Conservation (phyloP, 2,113 vertebrate species). For the Sceloporus undulatus region DNA sequence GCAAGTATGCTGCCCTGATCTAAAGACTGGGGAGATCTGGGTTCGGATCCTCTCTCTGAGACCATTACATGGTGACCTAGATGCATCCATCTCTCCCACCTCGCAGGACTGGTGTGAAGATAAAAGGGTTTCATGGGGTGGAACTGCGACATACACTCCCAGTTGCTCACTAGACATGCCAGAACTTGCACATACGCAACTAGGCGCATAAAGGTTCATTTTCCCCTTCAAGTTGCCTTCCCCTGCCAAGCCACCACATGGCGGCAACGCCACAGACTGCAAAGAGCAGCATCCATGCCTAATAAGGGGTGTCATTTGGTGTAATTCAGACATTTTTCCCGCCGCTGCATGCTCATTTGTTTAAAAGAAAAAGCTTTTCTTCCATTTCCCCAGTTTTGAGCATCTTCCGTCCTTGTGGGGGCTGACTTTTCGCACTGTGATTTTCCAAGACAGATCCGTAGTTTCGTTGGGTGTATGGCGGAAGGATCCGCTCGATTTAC, state of each 20-base stretch:
- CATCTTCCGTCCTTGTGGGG: neutral
- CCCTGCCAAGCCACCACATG: no score
- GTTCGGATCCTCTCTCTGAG: neutral
- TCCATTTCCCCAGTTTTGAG: neutral
- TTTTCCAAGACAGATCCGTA: neutral
- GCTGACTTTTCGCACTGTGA: neutral
- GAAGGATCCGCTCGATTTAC: constrained; percentile 32
- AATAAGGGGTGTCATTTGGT: neutral
- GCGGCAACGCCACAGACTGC: neutral
- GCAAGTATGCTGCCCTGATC: neutral
- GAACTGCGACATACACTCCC: neutral
- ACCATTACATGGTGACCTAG: neutral
- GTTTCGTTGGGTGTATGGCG: neutral
- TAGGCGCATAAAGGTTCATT: no score
- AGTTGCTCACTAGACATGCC: no score
- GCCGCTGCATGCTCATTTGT: neutral
- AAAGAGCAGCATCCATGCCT: neutral
- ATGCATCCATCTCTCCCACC: no score
- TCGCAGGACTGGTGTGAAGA: neutral
- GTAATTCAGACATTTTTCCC: neutral
- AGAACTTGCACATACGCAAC: neutral
- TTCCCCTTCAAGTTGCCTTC: neutral
- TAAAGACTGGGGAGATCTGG: neutral
- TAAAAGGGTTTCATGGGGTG: no score
- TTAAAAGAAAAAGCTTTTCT: neutral